Conservation (phyloP, 2,113 vertebrate species). For the Phalacrocorax pelagicus region DNA sequence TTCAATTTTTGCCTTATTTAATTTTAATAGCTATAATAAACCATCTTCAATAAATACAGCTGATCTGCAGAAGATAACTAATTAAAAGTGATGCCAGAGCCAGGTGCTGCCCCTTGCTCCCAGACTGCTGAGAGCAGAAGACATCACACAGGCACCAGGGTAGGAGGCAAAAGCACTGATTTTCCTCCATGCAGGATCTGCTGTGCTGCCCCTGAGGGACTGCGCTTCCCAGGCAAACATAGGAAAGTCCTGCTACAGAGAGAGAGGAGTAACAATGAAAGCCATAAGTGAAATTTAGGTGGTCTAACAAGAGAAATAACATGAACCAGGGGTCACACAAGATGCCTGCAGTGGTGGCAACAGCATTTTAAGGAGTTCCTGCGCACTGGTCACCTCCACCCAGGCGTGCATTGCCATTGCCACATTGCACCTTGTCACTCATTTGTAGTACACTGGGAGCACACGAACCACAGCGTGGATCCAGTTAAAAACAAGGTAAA, state of each 20-base stretch:
- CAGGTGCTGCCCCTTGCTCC: neutral
- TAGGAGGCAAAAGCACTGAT: neutral
- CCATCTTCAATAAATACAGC: constrained; percentile 5
- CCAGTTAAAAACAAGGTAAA: neutral
- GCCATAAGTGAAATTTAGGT: neutral
- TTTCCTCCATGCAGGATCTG: neutral
- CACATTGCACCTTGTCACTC: neutral
- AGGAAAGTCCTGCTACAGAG: neutral
- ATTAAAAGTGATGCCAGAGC: neutral
- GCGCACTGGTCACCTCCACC: fast-evolving
- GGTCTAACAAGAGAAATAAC: neutral
- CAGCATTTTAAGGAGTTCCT: neutral
- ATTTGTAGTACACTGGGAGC: fast-evolving
- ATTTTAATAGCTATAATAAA: constrained; percentile 49
- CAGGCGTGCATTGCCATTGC: neutral
- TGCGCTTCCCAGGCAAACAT: neutral
- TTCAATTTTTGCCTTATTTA: constrained; percentile 51
- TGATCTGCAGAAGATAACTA: constrained; percentile 1
- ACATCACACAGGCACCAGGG: neutral
- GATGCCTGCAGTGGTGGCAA: neutral
- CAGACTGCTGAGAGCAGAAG: neutral
- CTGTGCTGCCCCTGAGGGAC: neutral
- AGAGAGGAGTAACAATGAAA: neutral
- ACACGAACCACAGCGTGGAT: neutral
- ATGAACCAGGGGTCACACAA: neutral